Percentiles rank a stretch among this genome's conserved stretches.
These are phyloP conservation scores for Plebejus anna DNA, from an alignment of 2,888 invertebrate species.

Conservation along the genomic window DNA sequence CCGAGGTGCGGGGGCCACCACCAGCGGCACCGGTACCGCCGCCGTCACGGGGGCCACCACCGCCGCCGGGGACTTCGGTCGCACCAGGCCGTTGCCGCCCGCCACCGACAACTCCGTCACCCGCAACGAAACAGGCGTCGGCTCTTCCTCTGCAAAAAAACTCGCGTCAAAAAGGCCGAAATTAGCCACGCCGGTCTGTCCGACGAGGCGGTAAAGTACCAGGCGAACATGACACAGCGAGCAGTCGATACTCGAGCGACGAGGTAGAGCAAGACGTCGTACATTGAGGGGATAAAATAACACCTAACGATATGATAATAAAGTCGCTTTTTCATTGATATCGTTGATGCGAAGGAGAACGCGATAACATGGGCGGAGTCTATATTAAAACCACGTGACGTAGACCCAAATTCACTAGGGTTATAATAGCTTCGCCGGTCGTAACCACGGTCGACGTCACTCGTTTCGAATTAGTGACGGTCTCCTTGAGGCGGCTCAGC, in stretches of 20 bases:
- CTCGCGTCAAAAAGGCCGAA: constrained; percentile 42
- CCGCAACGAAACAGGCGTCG: constrained; percentile 66
- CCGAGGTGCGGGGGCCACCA: constrained; percentile 42
- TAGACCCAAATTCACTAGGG: constrained; percentile 10
- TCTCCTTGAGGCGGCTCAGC: constrained; percentile 15
- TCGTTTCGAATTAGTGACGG: constrained; percentile 20
- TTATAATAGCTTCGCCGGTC: constrained; percentile 14
- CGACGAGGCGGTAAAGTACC: constrained; percentile 77
- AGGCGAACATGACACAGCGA: constrained; percentile 59
- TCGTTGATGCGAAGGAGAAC: neutral
- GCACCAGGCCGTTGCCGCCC: constrained; percentile 63
- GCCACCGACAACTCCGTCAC: constrained; percentile 62
- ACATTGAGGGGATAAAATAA: neutral
- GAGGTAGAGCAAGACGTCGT: constrained; percentile 47
- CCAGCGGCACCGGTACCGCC: constrained; percentile 45
- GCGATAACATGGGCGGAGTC: constrained; percentile 14
- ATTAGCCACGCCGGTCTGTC: constrained; percentile 62
- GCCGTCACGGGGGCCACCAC: constrained; percentile 43
- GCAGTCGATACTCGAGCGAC: constrained; percentile 46
- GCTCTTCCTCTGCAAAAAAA: constrained; percentile 75
- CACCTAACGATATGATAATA: neutral
- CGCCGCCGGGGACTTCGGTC: constrained; percentile 47
- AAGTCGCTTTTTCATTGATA: neutral
- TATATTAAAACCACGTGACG: constrained; percentile 18
- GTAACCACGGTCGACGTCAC: constrained; percentile 23